Percentiles rank a stretch among this genome's conserved stretches.
These are phyloP conservation scores for Sarcophaga peregrina DNA, from an alignment of 1,140 invertebrate genomes.

Conservation along the genomic window DNA sequence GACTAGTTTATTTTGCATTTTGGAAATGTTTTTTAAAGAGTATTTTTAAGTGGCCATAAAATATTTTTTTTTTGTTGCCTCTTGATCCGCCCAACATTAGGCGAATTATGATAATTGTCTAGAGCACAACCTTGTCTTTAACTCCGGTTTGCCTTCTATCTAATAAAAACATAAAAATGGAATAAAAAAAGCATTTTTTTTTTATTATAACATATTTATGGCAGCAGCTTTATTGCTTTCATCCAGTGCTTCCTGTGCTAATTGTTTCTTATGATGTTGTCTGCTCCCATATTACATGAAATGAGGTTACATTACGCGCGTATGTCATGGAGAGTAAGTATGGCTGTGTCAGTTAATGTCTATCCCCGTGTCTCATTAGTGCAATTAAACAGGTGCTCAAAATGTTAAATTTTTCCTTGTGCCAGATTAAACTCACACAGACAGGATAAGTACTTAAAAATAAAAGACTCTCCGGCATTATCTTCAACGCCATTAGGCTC, in stretches of 20 bases:
- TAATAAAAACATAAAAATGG: constrained; percentile 27
- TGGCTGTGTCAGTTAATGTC: background rate
- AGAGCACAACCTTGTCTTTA: background rate
- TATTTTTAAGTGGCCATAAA: constrained; percentile 29
- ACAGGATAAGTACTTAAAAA: constrained; percentile 9
- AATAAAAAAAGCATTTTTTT: constrained; percentile 32
- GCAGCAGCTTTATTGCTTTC: background rate
- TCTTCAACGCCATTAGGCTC: background rate
- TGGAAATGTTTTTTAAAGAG: background rate
- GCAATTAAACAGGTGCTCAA: constrained; percentile 66
- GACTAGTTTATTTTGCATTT: background rate
- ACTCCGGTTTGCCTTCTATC: background rate
- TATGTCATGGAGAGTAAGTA: background rate
- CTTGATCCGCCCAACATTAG: background rate
- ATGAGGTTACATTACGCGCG: background rate
- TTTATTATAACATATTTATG: background rate
- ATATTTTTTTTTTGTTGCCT: background rate
- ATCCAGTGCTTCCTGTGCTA: background rate
- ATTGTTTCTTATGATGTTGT: background rate
- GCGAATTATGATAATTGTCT: constrained; percentile 33
- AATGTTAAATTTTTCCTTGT: constrained; percentile 66
- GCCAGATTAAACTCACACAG: constrained; percentile 55
- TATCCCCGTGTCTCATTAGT: constrained; percentile 56
- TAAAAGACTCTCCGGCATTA: background rate
- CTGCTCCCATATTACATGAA: background rate